These are phyloP conservation scores for Paramacrobiotus metropolitanus DNA, from an alignment of 1,140 invertebrate species.

Conservation along the genomic window DNA sequence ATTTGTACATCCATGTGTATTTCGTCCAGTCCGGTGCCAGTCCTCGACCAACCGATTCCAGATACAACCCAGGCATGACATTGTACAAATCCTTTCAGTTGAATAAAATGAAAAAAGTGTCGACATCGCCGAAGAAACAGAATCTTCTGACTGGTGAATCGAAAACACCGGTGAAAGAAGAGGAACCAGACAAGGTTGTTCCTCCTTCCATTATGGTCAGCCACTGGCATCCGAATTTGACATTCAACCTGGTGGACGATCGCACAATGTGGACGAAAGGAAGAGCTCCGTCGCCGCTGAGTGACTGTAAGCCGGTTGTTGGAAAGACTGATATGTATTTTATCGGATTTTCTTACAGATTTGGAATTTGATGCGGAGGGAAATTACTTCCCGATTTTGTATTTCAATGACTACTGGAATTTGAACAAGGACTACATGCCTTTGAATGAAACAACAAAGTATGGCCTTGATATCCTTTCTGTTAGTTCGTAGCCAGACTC, in stretches of 20 bases:
- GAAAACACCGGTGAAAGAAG: constrained; percentile 42
- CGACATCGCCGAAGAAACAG: constrained; percentile 60
- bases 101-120: constrained; percentile 67
- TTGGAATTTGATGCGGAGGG: constrained; percentile 61
- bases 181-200: constrained; percentile 21
- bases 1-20: constrained; percentile 67
- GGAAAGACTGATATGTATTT: neutral
- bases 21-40: constrained; percentile 53
- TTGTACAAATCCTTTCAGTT: constrained; percentile 49
- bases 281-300: constrained; percentile 48
- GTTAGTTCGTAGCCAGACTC: neutral
- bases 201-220: constrained; percentile 44
- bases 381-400: constrained; percentile 81
- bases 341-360: constrained; percentile 31
- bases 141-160: constrained; percentile 85
- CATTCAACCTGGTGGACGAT: constrained; percentile 78
- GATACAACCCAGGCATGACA: constrained; percentile 40
- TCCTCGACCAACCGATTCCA: constrained; percentile 40
- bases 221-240: constrained; percentile 98
- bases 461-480: constrained; percentile 15
- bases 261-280: constrained; percentile 77
- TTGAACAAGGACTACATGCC: constrained; percentile 82
- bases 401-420: constrained; percentile 96
- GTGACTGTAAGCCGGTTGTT: constrained; percentile 31
- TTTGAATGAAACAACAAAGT: constrained; percentile 58